Evolutionary conservation across 1,140 invertebrate species (phyloP), one percentile per base, ranked within the genome.

Genomic region (Pseudomyrmex gracilis): DNA sequence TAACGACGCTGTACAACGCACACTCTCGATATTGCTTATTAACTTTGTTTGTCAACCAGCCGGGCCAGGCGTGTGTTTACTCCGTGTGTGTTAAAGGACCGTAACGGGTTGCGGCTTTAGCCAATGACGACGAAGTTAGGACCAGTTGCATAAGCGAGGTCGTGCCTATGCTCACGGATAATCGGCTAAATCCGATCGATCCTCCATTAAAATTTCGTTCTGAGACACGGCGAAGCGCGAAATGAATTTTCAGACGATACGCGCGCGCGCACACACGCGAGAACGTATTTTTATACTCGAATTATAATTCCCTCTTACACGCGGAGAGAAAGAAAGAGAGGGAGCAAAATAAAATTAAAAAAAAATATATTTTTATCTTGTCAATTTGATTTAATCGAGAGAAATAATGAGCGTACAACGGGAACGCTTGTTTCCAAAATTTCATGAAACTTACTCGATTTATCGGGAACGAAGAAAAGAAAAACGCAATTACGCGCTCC

Each of bases 21-120:
- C 86, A 83, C 58, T 70, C 61, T 57, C 86, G 89, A 89, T 91
- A 92, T 93, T 90, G 92, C 91, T 93, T 94, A 93, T 93, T 94
- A 93, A 93, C 91, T 92, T 90, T 91, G 91, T 92, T 91, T 89
- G 90, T 90, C 90, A 89, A 86, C 53, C 55, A 87, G 43, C 17
- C 73, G 64, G 77, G 87, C 85, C 73, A 58, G 47, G 47, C 55
- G 22, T 20, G 49, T 57, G 34, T 67, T 67, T 68, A 47, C 73
- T 57, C 17, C 22, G 66, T 78, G 71, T 78, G 71, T 78, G 88
- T 90, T 87, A 85, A 84, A 89, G 89, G 89, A 13, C 89, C 90
- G 34, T 93, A 93, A 93, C 92, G 92, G 34, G 92, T 92, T 87
- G 87, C 74, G 58, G 85, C 82, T 83, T 73, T 64, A 55, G 64